phyloP scores from a whole-genome alignment of 2,888 invertebrate species.

The Blastobasis lacticolella region DNA sequence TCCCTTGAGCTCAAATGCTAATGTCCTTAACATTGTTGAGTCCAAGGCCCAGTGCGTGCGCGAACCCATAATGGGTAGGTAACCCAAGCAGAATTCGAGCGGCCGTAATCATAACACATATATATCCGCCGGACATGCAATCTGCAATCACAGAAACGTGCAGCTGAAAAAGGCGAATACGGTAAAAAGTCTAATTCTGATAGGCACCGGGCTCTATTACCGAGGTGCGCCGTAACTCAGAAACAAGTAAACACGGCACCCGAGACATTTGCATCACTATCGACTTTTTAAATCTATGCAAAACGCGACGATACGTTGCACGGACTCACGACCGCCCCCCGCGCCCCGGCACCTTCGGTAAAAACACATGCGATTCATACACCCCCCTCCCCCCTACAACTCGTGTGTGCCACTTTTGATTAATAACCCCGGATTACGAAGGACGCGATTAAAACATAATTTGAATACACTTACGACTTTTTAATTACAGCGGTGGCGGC shows the following conservation, averaged over 20 bases:
- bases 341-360: conserved; percentile 34
- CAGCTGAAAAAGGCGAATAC: conserved; percentile 24
- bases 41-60: no score
- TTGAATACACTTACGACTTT: conserved; percentile 28
- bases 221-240: conserved; percentile 65
- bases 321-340: conserved; percentile 51
- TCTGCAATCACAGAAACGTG: conserved; percentile 37
- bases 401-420: conserved; percentile 41
- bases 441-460: conserved; percentile 35
- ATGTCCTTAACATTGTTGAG: no score
- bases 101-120: no score
- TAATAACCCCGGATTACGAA: conserved; percentile 44
- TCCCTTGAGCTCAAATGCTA: no score
- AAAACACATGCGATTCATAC: conserved; percentile 62
- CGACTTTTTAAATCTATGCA: conserved; percentile 74
- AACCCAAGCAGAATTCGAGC: no score
- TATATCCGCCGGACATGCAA: conserved; percentile 44
- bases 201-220: conserved; percentile 59
- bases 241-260: conserved; percentile 67
- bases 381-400: conserved; percentile 31
- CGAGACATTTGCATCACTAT: conserved; percentile 67
- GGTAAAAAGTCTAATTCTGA: conserved; percentile 54
- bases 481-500: conserved; percentile 23
- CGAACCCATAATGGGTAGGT: no score
- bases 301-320: conserved; percentile 68